These are phyloP conservation scores for Sphenopsis melanotis DNA, from an alignment of 2,797 vertebrate species.

Conservation along the genomic window DNA sequence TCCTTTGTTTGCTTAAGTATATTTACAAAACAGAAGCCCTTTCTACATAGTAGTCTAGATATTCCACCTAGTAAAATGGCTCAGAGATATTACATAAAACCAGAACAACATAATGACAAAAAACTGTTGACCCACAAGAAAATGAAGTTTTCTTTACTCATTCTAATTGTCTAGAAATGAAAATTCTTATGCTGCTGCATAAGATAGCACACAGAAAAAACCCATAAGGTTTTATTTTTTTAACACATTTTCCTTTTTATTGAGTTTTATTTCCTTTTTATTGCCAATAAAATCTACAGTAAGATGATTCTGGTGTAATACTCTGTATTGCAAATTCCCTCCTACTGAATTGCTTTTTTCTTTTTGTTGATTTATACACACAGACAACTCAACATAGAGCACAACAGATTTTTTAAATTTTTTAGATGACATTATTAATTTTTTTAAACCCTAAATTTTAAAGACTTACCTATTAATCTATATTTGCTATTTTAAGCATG, in stretches of 20 bases:
- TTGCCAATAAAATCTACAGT: slow-evolving; percentile 10
- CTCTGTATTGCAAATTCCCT: background rate
- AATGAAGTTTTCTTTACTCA: background rate
- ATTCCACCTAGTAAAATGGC: background rate
- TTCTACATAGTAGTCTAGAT: background rate
- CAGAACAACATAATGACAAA: background rate
- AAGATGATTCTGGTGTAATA: background rate
- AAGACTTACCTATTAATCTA: background rate
- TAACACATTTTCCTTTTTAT: slow-evolving; percentile 14
- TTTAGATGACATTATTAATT: background rate
- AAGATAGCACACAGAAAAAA: background rate
- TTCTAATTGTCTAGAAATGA: background rate
- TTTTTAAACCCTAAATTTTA: background rate
- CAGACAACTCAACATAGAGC: background rate
- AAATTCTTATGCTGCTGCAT: background rate
- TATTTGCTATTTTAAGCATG: background rate
- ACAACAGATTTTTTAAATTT: background rate
- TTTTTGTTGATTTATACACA: background rate
- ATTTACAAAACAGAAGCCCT: background rate
- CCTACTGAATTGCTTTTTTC: background rate
- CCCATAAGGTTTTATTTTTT: background rate
- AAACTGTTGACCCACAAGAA: background rate
- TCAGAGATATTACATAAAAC: background rate
- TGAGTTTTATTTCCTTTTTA: slow-evolving; percentile 19
- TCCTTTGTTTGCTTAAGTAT: background rate